Base-by-base conservation (phyloP, 2,113 vertebrate species). In the Macrotus californicus region DNA sequence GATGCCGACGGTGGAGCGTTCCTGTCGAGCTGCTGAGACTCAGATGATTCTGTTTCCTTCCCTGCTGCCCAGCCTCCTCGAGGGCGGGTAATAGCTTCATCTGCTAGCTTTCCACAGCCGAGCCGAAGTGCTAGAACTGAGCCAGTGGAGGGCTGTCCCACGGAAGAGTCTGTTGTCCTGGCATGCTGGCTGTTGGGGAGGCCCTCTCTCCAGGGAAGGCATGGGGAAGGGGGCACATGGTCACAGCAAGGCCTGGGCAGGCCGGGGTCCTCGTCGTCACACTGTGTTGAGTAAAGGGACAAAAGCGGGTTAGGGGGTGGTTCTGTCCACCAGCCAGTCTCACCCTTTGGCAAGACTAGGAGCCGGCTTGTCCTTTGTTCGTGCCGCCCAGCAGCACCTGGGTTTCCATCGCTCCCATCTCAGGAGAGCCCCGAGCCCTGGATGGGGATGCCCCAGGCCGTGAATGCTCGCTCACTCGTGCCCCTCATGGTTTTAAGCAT, bases 211-310 rank as follows among this genome's bases (percentile, higher is more conserved):
- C 29, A 1, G 54, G 41, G 43, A 48, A 16, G 41, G 5, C 8
- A 0, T 1, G n/a, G 39, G 10, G 46, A 41, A 29, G 8, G 5
- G 4, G 79, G 64, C n/a, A 10, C 10, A 1, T 5, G n/a, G 3
- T 86, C 67, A 39, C 54, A 24, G 59, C 22, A 29, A 50, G 76
- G 29, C 72, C 54, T 10, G 15, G 24, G 15, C 39, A 39, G 41
- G 41, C 43, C 66, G 34, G 5, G 14, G 61, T 16, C 22, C 36
- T 77, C 2, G 3, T 2, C 6, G 12, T 36, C 21, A 34, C 13
- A 0, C 43, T 41, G n/a, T 7, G 0, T 7, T 9, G 48, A 73
- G 56, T 75, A 39, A 29, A n/a, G 6, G 24, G 29, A 64, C 48
- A 61, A 59, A 52, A 59, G 61, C 50, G 15, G 8, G 39, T 10